A percentile compares a stretch with the other conserved stretches of the same genome.
phyloP scores from a whole-genome alignment of 2,113 vertebrate species.

The Rattus rattus region DNA sequence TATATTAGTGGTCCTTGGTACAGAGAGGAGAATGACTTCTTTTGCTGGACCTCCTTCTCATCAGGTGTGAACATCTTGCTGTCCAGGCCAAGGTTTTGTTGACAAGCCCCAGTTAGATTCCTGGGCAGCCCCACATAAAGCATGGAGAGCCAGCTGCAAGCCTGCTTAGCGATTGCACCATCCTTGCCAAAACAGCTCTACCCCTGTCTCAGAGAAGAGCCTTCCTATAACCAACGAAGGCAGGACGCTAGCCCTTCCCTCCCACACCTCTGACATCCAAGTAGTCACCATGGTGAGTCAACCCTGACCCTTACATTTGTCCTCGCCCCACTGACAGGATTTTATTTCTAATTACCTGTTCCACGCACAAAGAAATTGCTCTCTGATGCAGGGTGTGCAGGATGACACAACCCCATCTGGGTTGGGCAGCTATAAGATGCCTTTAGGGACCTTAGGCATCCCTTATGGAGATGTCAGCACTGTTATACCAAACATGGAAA shows the following conservation, averaged over 20 bases:
- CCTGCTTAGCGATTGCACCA: fast-evolving
- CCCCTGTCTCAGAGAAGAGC: neutral
- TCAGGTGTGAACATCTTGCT: neutral
- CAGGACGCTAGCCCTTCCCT: neutral
- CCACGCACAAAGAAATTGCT: too few species aligned
- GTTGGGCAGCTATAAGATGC: neutral
- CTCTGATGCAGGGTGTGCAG: neutral
- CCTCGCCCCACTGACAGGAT: neutral
- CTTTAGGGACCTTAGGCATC: neutral
- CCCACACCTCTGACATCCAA: neutral
- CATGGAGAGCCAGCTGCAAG: fast-evolving
- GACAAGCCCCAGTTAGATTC: neutral
- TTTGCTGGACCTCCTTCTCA: neutral
- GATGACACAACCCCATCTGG: too few species aligned
- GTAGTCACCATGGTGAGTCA: neutral
- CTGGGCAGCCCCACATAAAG: neutral
- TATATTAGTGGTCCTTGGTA: neutral
- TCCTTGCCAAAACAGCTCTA: neutral
- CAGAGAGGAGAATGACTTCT: neutral
- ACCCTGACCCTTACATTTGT: neutral
- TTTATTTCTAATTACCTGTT: neutral
- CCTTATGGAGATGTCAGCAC: neutral
- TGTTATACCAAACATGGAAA: neutral
- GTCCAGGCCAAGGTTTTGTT: neutral
- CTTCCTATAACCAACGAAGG: neutral